Evolutionary conservation across 1,140 invertebrate species (phyloP).

Genomic region (Drosophila rufa): DNA sequence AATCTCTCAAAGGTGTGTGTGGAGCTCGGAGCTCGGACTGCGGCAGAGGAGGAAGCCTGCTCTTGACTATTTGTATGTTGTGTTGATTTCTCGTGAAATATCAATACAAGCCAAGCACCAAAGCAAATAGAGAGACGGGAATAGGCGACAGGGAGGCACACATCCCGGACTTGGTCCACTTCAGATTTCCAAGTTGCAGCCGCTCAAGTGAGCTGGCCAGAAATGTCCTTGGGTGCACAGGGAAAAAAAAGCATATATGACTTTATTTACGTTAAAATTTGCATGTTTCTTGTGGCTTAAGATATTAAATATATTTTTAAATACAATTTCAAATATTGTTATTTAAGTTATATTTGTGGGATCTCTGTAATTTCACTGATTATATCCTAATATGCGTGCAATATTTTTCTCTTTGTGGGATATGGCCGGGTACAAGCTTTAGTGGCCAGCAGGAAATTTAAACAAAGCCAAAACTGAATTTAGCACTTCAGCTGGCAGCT

Average conservation of each 20-base stretch:
- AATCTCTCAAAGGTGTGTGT: conserved; percentile 49
- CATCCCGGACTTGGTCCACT: conserved; percentile 50
- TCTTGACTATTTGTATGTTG: conserved; percentile 69
- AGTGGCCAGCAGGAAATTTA: conserved; percentile 44
- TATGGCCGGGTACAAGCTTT: neutral
- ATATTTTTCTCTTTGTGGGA: neutral
- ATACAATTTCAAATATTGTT: no score
- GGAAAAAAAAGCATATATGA: neutral
- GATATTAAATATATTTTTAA: no score
- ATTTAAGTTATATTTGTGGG: no score
- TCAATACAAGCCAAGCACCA: conserved; percentile 72
- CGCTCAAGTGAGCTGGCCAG: conserved; percentile 53
- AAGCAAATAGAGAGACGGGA: conserved; percentile 49
- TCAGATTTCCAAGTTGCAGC: conserved; percentile 52
- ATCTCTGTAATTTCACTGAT: no score
- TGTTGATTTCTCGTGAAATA: conserved; percentile 81
- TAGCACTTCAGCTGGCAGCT: conserved; percentile 41
- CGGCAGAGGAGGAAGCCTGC: conserved; percentile 24
- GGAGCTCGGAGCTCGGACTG: conserved; percentile 13
- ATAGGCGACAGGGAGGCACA: conserved; percentile 11
- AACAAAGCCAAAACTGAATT: conserved; percentile 43
- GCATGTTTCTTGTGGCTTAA: no score
- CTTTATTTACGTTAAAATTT: neutral
- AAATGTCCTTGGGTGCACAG: conserved; percentile 34
- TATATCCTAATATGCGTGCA: no score